These are phyloP conservation scores for Manis crassicaudata DNA, from an alignment of 2,797 vertebrate genomes.

Conservation along the genomic window DNA sequence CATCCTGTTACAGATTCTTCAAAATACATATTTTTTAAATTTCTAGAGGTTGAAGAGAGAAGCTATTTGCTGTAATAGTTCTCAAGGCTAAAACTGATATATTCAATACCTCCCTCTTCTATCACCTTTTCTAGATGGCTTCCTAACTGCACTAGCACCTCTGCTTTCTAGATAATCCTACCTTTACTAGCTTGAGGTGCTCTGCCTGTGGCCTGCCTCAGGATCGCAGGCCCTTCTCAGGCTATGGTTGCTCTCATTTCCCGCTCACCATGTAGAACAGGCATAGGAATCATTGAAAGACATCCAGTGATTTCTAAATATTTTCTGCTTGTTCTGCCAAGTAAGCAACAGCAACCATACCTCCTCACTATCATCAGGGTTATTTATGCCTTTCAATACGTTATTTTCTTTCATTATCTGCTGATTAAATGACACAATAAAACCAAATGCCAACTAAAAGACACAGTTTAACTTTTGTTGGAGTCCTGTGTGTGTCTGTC, in stretches of 20 bases:
- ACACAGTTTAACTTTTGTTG: background rate
- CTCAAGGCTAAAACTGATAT: background rate
- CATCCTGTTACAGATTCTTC: background rate
- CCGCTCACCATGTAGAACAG: background rate
- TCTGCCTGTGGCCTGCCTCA: background rate
- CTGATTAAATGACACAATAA: background rate
- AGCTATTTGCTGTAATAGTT: background rate
- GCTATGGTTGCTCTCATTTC: background rate
- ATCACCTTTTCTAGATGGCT: background rate
- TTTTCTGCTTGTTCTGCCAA: background rate
- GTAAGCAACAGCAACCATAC: background rate
- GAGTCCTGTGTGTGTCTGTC: background rate
- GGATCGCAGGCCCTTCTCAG: background rate
- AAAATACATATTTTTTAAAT: background rate
- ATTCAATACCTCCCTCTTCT: background rate
- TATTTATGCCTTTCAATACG: background rate
- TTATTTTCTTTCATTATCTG: background rate
- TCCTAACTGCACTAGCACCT: background rate
- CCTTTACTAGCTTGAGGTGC: background rate
- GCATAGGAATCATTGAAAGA: background rate
- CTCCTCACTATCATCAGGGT: background rate
- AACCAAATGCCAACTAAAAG: background rate
- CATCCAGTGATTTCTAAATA: background rate
- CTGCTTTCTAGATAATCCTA: background rate
- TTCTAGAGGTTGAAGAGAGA: background rate